phyloP scores from a whole-genome alignment of 2,797 vertebrate species.

The Esox lucius region DNA sequence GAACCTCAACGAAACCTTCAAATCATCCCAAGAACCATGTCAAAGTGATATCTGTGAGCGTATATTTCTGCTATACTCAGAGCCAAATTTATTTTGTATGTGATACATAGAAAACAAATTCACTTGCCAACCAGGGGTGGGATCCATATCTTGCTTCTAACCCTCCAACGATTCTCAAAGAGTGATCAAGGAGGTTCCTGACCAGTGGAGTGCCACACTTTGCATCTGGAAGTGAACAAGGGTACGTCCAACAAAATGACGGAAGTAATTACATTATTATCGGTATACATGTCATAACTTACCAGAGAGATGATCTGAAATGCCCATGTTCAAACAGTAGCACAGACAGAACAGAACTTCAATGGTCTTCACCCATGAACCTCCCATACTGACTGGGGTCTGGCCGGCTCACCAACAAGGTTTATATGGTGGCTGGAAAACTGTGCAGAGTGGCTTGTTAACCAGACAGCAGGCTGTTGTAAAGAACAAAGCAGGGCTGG shows the following conservation, averaged over 20 bases:
- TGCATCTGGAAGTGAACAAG: conserved; percentile 41
- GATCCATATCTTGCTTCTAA: conserved; percentile 59
- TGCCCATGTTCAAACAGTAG: conserved; percentile 29
- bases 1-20: conserved; percentile 82
- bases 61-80: background rate
- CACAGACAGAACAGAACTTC: conserved; percentile 48
- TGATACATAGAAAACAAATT: background rate
- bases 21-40: background rate
- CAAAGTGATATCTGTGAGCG: background rate
- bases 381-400: conserved; percentile 26
- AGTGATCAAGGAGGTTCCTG: conserved; percentile 27
- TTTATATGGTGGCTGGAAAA: conserved; percentile 43
- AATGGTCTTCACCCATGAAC: conserved; percentile 41
- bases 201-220: conserved; percentile 62
- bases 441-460: background rate
- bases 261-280: background rate
- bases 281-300: conserved; percentile 21
- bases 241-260: background rate
- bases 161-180: conserved; percentile 71
- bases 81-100: background rate
- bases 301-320: conserved; percentile 46
- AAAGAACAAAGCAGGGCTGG: background rate
- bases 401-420: background rate
- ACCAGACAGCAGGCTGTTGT: conserved; percentile 1
- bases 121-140: conserved; percentile 74